Conservation (phyloP, 1,140 invertebrate species). For the Drosophila nigromelanica region DNA sequence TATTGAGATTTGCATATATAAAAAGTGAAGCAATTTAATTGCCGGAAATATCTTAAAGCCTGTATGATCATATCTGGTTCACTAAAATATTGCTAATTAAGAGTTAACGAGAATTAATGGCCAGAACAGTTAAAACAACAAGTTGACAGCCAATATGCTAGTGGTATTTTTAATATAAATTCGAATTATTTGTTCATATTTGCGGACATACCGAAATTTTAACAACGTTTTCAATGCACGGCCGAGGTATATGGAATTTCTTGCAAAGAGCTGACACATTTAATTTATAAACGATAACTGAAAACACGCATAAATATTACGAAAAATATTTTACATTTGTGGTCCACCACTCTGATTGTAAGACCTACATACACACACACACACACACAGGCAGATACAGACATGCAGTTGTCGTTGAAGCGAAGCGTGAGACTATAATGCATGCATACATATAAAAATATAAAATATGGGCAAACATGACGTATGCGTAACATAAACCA, state of each 20-base stretch:
- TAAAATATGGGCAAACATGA: constrained; percentile 80
- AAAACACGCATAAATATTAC: constrained; percentile 73
- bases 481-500: constrained; percentile 82
- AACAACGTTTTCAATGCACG: constrained; percentile 28
- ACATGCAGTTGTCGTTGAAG: constrained; percentile 5
- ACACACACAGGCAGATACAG: not conserved
- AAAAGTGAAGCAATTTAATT: constrained; percentile 2
- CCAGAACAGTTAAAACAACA: not conserved
- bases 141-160: not conserved
- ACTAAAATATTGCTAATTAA: constrained; percentile 8
- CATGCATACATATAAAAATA: constrained; percentile 41
- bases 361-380: constrained; percentile 10
- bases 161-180: not conserved
- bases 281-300: constrained; percentile 57
- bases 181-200: constrained; percentile 1
- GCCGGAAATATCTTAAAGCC: not conserved
- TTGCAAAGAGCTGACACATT: constrained; percentile 48
- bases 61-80: not conserved
- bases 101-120: constrained; percentile 8
- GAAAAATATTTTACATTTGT: constrained; percentile 76
- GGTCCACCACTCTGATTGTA: constrained; percentile 56
- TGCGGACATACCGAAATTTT: not conserved
- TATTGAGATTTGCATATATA: not conserved
- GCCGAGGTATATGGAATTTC: constrained; percentile 14
- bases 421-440: constrained; percentile 31